A percentile compares a stretch with the other conserved stretches of the same genome.
These are phyloP conservation scores for Sebastes cheni DNA, from an alignment of 2,797 vertebrate genomes.

Conservation along the genomic window DNA sequence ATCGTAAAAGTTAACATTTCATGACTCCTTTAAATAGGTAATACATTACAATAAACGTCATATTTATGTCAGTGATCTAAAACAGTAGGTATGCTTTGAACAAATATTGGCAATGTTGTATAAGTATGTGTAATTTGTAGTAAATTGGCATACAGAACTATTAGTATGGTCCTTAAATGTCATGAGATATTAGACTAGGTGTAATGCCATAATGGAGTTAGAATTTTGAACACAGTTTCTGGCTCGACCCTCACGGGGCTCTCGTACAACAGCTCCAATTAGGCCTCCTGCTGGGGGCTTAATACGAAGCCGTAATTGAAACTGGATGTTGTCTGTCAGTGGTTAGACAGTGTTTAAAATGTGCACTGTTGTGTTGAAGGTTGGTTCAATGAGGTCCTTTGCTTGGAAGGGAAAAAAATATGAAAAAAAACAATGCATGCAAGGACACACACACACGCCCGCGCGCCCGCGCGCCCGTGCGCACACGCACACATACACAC, in stretches of 20 bases:
- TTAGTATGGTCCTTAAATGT: conserved; percentile 26
- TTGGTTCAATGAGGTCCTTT: conserved; percentile 20
- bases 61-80: conserved; percentile 31
- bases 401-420: not conserved
- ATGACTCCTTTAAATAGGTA: not conserved
- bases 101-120: not conserved
- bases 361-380: conserved; percentile 27
- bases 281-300: conserved; percentile 39
- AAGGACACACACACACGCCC: not conserved
- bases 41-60: conserved; percentile 30
- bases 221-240: conserved; percentile 23
- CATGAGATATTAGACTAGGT: conserved; percentile 4
- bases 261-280: conserved; percentile 41
- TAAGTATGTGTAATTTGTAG: conserved; percentile 13
- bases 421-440: not conserved
- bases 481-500: too few species aligned
- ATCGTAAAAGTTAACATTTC: conserved; percentile 24
- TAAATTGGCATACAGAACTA: conserved; percentile 27
- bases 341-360: conserved; percentile 28
- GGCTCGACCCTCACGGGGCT: conserved; percentile 1
- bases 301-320: conserved; percentile 48
- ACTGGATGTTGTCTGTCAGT: conserved; percentile 38
- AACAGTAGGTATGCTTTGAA: conserved; percentile 28
- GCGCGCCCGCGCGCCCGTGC: too few species aligned
- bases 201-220: conserved; percentile 21